These are phyloP conservation scores for Tokudaia tokunoshimensis DNA, from an alignment of 2,797 vertebrate genomes.

Conservation along the genomic window DNA sequence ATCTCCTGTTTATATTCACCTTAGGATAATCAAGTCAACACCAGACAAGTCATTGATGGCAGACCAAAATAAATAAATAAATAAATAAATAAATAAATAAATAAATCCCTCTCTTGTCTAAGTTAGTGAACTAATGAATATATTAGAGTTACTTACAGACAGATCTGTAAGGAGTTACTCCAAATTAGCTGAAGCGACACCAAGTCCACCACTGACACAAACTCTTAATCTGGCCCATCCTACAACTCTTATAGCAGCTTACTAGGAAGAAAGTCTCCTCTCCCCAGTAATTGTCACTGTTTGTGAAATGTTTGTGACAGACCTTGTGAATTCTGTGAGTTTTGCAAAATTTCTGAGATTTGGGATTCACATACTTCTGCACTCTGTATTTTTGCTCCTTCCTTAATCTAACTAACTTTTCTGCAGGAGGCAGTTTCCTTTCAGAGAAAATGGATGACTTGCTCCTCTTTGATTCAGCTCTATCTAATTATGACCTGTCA, in stretches of 20 bases:
- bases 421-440: neutral
- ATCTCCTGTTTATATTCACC: no score
- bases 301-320: neutral
- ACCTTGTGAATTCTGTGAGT: neutral
- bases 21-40: neutral
- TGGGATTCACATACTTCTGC: neutral
- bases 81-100: no score
- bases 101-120: no score
- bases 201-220: neutral
- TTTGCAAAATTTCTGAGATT: neutral
- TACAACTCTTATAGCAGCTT: neutral
- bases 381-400: neutral
- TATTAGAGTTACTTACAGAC: neutral
- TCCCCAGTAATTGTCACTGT: fast-evolving
- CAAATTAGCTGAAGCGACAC: neutral
- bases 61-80: neutral
- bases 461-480: neutral
- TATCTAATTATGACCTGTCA: neutral
- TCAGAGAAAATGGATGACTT: neutral
- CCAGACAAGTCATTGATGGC: neutral
- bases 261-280: neutral
- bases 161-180: neutral
- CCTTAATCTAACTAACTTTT: neutral
- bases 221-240: neutral
- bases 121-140: neutral